Evolutionary conservation across 2,113 vertebrate species (phyloP).

Genomic region (Odocoileus virginianus): DNA sequence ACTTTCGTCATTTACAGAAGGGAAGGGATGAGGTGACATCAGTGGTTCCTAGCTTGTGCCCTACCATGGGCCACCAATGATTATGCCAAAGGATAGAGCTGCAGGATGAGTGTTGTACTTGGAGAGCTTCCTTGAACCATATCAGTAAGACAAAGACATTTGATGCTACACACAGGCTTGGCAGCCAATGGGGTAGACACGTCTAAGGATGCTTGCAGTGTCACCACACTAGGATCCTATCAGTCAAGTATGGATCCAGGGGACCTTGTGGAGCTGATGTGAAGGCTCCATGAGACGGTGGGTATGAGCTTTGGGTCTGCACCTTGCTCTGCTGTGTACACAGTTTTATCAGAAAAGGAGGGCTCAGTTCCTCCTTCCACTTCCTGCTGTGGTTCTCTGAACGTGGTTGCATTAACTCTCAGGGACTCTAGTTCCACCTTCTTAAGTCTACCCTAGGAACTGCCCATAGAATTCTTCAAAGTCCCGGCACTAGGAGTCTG

Average conservation of each 20-base stretch:
- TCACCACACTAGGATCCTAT: background rate
- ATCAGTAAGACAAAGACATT: background rate
- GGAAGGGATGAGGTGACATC: background rate
- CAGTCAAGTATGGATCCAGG: background rate
- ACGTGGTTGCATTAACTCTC: background rate
- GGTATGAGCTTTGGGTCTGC: background rate
- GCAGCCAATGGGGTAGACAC: background rate
- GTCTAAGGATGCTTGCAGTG: background rate
- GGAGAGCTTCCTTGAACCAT: background rate
- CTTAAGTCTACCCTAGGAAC: background rate
- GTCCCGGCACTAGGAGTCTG: background rate
- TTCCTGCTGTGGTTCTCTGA: background rate
- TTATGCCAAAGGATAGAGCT: background rate
- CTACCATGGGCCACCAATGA: background rate
- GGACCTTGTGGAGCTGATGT: background rate
- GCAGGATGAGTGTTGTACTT: too few relatives aligned
- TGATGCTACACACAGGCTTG: background rate
- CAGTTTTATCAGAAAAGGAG: background rate
- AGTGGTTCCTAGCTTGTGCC: background rate
- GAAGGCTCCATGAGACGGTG: background rate
- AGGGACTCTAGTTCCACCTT: background rate
- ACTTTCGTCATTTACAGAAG: background rate
- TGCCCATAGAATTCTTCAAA: background rate
- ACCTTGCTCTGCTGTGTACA: fast-evolving
- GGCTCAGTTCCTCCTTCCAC: background rate